Base-by-base conservation (phyloP, 2,888 invertebrate genomes). In the Ennomos quercinarius region DNA sequence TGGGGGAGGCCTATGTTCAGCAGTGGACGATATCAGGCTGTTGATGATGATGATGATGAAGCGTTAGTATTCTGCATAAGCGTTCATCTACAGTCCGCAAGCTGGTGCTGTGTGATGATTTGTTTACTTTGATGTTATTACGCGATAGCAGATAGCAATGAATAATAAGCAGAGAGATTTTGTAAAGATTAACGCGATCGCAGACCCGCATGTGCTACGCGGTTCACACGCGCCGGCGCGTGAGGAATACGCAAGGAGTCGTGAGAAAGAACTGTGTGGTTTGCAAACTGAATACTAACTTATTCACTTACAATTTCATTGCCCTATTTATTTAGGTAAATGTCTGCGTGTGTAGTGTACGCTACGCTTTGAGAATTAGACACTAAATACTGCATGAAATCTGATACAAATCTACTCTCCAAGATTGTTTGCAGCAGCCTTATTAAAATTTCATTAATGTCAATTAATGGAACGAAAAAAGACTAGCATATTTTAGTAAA, bases 231-330 rank as follows among this genome's bases (percentile, higher is more conserved):
- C 73, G 67, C 57, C 63, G 27, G 71, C 81, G 81, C 81, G 64
- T 13, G 58, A 63, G 66, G 88, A 85, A 87, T 85, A 86, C 84
- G 77, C 83, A 84, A 85, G 68, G 65, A 84, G 77, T 57, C 89
- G 89, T 91, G 91, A 83, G 91, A 91, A 89, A 78, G 70, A 71
- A 62, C 70, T 72, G 78, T 85, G 85, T 72, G 87, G 87, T 86
- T 86, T 83, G 84, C 77, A 69, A 72, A 77, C 77, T 76, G 90
- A 88, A 90, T 91, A 87, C 84, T 81, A 85, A 89, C 72, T 68
- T 67, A 64, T 64, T 78, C 81, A 89, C 89, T 90, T 86, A 77
- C 88, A 70, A 69, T 91, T 90, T 90, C 89, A 81, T 80, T 84
- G 81, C 76, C 78, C 84, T 78, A 85, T 82, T 78, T 86, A 76